Evolutionary conservation across 2,113 vertebrate species (phyloP).

Genomic region (Rallus limicola): DNA sequence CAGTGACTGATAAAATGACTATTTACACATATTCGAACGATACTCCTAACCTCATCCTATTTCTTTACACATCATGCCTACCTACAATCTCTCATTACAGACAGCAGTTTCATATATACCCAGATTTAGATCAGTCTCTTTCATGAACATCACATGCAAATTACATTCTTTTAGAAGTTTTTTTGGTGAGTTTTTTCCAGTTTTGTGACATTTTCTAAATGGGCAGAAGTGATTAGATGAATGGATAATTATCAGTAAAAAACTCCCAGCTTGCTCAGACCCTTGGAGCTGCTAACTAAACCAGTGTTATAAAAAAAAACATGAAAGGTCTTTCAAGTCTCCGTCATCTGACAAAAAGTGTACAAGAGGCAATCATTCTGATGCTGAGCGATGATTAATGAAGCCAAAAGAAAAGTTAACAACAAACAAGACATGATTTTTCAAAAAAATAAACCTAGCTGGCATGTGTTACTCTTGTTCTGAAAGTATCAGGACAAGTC

Average conservation of each 20-base stretch:
- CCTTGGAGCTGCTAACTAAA: background rate
- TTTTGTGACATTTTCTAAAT: background rate
- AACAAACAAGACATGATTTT: background rate
- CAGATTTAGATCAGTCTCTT: background rate
- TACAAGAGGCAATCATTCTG: background rate
- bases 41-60: background rate
- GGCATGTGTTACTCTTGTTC: background rate
- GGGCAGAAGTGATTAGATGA: background rate
- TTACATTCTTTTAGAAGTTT: background rate
- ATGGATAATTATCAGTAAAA: background rate
- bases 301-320: background rate
- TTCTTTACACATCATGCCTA: background rate
- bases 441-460: background rate
- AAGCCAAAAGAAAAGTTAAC: background rate
- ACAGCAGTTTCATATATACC: background rate
- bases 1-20: background rate
- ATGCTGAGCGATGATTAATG: background rate
- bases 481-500: background rate
- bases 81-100: slow-evolving; percentile 17
- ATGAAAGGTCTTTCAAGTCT: background rate
- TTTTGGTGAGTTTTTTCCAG: background rate
- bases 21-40: background rate
- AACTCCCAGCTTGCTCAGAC: background rate
- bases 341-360: background rate
- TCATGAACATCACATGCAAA: background rate